Conservation (phyloP, 2,797 vertebrate genomes). For the Neopelma chrysocephalum region DNA sequence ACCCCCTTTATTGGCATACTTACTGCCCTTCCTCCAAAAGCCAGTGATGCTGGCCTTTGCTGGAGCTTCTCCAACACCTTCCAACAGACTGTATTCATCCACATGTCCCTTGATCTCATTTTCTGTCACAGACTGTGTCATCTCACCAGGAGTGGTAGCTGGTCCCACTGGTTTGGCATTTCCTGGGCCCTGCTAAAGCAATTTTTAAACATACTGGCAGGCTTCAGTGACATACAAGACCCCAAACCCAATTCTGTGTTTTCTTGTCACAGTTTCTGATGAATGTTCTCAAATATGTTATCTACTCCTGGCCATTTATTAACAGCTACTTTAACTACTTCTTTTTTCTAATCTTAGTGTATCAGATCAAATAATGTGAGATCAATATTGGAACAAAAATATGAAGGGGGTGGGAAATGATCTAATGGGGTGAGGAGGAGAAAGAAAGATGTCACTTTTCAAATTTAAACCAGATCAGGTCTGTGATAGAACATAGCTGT, state of each 20-base stretch:
- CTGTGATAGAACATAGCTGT: background rate
- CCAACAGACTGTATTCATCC: background rate
- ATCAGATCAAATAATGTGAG: background rate
- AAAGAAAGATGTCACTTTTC: background rate
- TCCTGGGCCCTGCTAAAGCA: accelerated
- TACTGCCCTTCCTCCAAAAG: background rate
- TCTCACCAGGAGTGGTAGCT: background rate
- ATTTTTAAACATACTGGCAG: background rate
- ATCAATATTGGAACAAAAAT: background rate
- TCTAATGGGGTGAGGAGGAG: background rate
- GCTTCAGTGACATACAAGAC: background rate
- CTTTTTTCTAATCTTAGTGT: background rate
- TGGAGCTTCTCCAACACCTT: background rate
- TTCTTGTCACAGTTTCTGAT: background rate
- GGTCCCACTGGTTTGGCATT: accelerated
- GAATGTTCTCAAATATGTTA: background rate
- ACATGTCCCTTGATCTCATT: background rate
- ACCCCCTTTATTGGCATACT: background rate
- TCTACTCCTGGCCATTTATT: background rate
- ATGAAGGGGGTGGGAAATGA: background rate
- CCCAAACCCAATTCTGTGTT: background rate
- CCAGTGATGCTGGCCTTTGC: background rate
- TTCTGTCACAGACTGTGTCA: background rate
- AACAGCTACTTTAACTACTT: background rate
- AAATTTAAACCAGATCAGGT: background rate